A percentile compares a stretch with the other conserved stretches of the same genome.
phyloP scores from a whole-genome alignment of 2,888 invertebrate species.

The Phasia obesa region DNA sequence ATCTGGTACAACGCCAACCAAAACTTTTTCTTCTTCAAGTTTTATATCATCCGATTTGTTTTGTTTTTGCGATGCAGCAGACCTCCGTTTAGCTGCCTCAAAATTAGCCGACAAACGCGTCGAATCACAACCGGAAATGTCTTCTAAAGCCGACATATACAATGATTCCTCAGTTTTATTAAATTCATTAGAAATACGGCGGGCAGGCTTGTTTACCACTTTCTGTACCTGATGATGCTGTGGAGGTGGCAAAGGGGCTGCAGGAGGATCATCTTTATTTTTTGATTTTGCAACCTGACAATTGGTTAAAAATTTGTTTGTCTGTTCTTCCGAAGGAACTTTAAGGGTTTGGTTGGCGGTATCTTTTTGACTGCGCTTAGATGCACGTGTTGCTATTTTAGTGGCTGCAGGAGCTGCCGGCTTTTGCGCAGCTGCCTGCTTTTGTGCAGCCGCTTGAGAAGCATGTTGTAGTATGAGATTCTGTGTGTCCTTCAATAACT shows the following conservation, averaged over 20 bases:
- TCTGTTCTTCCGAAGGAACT: conserved; percentile 61
- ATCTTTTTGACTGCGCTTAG: conserved; percentile 73
- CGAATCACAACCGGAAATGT: conserved; percentile 82
- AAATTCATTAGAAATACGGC: conserved; percentile 86
- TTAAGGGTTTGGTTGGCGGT: conserved; percentile 66
- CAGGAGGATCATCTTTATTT: conserved; percentile 74
- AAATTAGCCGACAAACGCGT: conserved; percentile 80
- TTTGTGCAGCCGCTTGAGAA: conserved; percentile 36
- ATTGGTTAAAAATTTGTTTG: conserved; percentile 75
- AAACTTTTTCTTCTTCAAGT: conserved; percentile 20
- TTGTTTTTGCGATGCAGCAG: conserved; percentile 72
- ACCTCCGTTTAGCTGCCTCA: conserved; percentile 76
- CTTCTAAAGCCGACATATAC: conserved; percentile 90
- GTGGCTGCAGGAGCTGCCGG: conserved; percentile 48
- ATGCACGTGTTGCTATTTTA: conserved; percentile 78
- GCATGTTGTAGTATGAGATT: conserved; percentile 49
- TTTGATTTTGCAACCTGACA: conserved; percentile 75
- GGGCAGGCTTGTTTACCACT: conserved; percentile 82
- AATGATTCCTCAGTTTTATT: conserved; percentile 89
- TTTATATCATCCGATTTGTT: conserved; percentile 77
- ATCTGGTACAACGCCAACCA: conserved; percentile 83
- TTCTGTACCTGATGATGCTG: conserved; percentile 73
- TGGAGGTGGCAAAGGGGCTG: conserved; percentile 63
- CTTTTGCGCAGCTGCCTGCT: conserved; percentile 42
- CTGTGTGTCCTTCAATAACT: conserved; percentile 63